phyloP scores from a whole-genome alignment of 2,797 vertebrate species.

The Remorina albescens region DNA sequence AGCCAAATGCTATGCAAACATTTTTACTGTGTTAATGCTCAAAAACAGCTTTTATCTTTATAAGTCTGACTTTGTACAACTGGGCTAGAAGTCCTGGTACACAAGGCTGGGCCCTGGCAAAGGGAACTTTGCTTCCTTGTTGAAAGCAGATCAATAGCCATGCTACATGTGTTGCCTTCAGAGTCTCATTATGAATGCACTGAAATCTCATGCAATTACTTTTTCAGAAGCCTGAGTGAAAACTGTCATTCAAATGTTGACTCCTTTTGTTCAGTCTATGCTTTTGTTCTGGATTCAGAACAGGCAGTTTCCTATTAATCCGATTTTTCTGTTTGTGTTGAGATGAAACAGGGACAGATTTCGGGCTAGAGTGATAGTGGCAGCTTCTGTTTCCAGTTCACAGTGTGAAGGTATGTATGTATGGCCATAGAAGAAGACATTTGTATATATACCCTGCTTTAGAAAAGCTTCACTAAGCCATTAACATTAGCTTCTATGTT shows the following conservation, averaged over 20 bases:
- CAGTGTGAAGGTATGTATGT: constrained; percentile 40
- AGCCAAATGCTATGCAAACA: constrained; percentile 87
- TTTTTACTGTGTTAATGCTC: constrained; percentile 70
- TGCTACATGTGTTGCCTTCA: constrained; percentile 84
- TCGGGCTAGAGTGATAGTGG: constrained; percentile 39
- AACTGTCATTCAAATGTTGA: constrained; percentile 29
- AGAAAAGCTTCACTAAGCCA: constrained; percentile 62
- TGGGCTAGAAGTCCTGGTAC: constrained; percentile 61
- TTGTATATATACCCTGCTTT: constrained; percentile 76
- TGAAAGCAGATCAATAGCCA: constrained; percentile 82
- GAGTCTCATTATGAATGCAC: constrained; percentile 77
- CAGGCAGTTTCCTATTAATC: constrained; percentile 20
- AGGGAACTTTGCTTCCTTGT: constrained; percentile 70
- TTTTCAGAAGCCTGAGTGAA: constrained; percentile 58
- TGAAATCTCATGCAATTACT: constrained; percentile 70
- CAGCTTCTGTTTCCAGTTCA: constrained; percentile 59
- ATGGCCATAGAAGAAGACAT: constrained; percentile 48
- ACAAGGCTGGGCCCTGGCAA: constrained; percentile 66
- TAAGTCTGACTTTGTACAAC: constrained; percentile 77
- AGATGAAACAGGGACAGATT: constrained; percentile 24
- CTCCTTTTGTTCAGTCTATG: background rate
- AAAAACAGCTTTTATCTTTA: constrained; percentile 69
- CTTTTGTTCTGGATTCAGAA: constrained; percentile 24
- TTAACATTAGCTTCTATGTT: constrained; percentile 67
- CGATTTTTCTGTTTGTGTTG: constrained; percentile 45